Base-by-base conservation (phyloP, 2,113 vertebrate genomes). In the Corydoras sp. region DNA sequence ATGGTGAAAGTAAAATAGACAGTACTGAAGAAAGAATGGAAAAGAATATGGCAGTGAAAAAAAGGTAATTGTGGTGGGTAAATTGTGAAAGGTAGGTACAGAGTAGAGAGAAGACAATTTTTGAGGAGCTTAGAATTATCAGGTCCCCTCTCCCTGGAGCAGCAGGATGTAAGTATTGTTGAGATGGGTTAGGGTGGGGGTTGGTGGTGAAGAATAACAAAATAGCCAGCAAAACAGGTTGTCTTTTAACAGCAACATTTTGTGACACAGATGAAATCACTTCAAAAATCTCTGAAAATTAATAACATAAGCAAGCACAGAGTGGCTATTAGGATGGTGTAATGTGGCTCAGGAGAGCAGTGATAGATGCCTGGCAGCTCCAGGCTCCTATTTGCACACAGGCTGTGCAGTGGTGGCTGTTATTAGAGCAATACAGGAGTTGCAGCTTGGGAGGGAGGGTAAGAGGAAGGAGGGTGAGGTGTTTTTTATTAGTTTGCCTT, bases 281-380 rank as follows among this genome's bases (percentile, higher is more conserved):
- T 94, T 94, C 86, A 90, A 90, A 97, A 75, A 94, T 94, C 88
- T 86, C 86, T 87, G 88, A 91, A 93, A 97, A 97, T 96, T 95
- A 96, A 98, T 98, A 95, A 91, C 93, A 92, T 97, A 97, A 96
- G 95, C 93, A 94, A 93, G 93, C 91, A 85, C 81, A 76, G 87
- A 92, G 91, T 90, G 90, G 90, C 94, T 91, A 97, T 97, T 97
- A 97, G 92, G 90, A 91, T 90, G 86, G 92, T 89, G 91, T 95
- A 95, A 96, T 95, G 92, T 91, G 91, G 91, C 95, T 94, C 92
- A 91, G 86, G 93, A 93, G 94, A 92, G 89, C 87, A 86, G 85
- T 92, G 93, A 97, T 95, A 92, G 92, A 97, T 96, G 92, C 90
- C 92, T 92, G 81, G 92, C 88, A 90, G 91, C 92, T 92, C 88